phyloP scores from a whole-genome alignment of 2,113 vertebrate species.

The Solea senegalensis region DNA sequence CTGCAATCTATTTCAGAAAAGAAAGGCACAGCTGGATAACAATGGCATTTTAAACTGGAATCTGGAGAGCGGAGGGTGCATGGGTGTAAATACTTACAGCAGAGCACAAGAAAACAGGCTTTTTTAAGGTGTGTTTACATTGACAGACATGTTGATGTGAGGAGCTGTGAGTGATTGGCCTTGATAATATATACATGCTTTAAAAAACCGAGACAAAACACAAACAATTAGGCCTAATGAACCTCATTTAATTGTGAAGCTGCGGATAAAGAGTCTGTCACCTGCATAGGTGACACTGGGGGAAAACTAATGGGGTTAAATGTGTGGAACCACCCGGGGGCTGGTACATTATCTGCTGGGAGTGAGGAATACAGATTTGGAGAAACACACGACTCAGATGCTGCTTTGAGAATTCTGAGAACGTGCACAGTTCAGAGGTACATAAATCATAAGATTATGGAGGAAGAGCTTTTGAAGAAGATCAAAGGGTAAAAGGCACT shows the following conservation, averaged over 20 bases:
- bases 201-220: constrained; percentile 43
- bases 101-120: constrained; percentile 18
- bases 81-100: constrained; percentile 67
- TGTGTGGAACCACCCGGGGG: not conserved
- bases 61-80: constrained; percentile 37
- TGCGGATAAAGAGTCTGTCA: constrained; percentile 39
- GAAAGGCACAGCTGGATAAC: constrained; percentile 77
- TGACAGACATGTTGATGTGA: constrained; percentile 45
- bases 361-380: constrained; percentile 37
- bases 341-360: constrained; percentile 40
- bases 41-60: constrained; percentile 61
- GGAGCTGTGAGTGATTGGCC: constrained; percentile 44
- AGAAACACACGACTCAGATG: constrained; percentile 42
- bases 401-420: constrained; percentile 40
- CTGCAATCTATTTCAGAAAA: constrained; percentile 55
- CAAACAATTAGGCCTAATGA: constrained; percentile 67
- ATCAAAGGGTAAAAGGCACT: constrained; percentile 43
- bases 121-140: constrained; percentile 52
- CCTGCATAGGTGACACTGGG: constrained; percentile 43
- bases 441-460: constrained; percentile 50
- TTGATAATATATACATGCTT: constrained; percentile 46
- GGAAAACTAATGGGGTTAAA: constrained; percentile 21
- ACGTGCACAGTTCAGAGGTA: constrained; percentile 26
- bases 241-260: constrained; percentile 40
- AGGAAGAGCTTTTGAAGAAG: constrained; percentile 55